Conservation (phyloP, 1,140 invertebrate genomes). For the Anoplolepis gracilipes region DNA sequence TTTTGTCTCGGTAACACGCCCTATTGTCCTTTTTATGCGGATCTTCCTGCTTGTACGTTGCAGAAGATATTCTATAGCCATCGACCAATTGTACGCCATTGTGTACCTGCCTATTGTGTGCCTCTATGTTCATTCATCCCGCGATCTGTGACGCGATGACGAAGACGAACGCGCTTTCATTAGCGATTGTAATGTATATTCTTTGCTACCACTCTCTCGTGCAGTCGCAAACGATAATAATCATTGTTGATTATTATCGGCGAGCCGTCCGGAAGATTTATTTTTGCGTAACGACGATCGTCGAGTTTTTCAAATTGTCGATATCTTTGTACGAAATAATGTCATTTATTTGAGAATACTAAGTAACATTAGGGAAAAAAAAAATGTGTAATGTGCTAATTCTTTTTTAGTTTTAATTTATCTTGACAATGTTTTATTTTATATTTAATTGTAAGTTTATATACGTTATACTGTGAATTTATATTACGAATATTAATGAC, state of each 20-base stretch:
- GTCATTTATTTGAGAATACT: neutral
- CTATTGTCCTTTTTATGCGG: slow-evolving; percentile 70
- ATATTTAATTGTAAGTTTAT: neutral
- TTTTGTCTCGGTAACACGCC: slow-evolving; percentile 51
- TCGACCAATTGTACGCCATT: slow-evolving; percentile 69
- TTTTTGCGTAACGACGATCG: neutral
- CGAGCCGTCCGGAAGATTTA: slow-evolving; percentile 11
- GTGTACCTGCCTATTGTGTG: slow-evolving; percentile 68
- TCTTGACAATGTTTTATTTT: too few species aligned
- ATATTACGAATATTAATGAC: slow-evolving; percentile 6
- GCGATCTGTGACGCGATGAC: slow-evolving; percentile 41
- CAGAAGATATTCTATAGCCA: slow-evolving; percentile 60
- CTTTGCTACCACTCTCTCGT: slow-evolving; percentile 27
- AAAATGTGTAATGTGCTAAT: neutral
- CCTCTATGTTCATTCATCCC: slow-evolving; percentile 38
- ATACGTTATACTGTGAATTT: neutral
- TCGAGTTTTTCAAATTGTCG: neutral
- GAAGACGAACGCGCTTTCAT: slow-evolving; percentile 64
- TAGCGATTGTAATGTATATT: slow-evolving; percentile 60
- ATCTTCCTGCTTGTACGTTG: slow-evolving; percentile 56
- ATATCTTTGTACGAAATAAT: slow-evolving; percentile 1
- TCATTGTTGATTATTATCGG: slow-evolving; percentile 8
- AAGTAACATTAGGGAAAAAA: too few species aligned
- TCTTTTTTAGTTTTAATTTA: neutral
- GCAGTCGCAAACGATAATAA: slow-evolving; percentile 35